These are phyloP conservation scores for Oedothorax gibbosus DNA, from an alignment of 1,140 invertebrate species.

Conservation along the genomic window DNA sequence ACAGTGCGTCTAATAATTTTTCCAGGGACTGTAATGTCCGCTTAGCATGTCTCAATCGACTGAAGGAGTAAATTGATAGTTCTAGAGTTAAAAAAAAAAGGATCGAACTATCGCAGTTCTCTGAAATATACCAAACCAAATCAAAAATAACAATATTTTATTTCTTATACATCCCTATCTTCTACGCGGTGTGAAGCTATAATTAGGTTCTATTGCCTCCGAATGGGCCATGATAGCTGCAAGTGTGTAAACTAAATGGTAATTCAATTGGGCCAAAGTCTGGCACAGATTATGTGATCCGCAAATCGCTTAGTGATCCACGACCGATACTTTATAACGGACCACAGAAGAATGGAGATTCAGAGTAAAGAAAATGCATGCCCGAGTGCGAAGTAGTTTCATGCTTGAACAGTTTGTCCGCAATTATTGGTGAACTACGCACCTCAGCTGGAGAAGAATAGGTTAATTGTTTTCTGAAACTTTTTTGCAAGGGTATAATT, in stretches of 20 bases:
- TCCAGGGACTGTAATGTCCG: no score
- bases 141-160: no score
- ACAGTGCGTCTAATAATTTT: no score
- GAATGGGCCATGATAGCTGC: background rate
- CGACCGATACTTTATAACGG: background rate
- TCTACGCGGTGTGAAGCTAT: slow-evolving; percentile 7
- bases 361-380: background rate
- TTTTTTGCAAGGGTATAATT: no score
- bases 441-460: no score
- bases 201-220: slow-evolving; percentile 22
- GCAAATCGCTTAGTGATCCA: slow-evolving; percentile 24
- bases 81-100: no score
- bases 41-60: no score
- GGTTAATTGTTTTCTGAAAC: no score
- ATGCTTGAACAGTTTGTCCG: background rate
- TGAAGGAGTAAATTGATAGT: no score
- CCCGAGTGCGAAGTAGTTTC: background rate
- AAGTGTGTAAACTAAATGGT: slow-evolving; percentile 23
- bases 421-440: background rate
- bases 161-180: background rate
- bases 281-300: slow-evolving; percentile 22
- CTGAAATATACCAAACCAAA: no score
- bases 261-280: slow-evolving; percentile 20
- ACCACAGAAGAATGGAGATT: background rate
- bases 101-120: no score